Evolutionary conservation across 2,797 vertebrate genomes (phyloP).

Genomic region (Melanotaenia nigrans): DNA sequence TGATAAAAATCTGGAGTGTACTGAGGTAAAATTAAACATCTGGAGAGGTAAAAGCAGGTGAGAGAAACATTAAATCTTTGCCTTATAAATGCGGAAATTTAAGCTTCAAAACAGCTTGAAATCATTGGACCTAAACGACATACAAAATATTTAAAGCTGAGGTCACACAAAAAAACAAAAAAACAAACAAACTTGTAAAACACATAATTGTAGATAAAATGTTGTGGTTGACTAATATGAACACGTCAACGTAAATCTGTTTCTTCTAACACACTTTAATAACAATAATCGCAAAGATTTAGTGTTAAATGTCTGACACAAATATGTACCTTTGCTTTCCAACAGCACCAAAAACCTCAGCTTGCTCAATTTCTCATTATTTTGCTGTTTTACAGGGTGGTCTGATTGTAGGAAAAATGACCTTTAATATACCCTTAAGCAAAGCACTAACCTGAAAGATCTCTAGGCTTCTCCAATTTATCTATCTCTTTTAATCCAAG

Average conservation of each 20-base stretch:
- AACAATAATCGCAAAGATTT: neutral
- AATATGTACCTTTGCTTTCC: neutral
- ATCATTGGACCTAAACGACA: neutral
- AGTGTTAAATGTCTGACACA: neutral
- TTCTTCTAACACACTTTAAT: neutral
- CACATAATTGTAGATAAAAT: neutral
- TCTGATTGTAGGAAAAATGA: neutral
- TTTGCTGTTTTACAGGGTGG: neutral
- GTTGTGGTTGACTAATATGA: neutral
- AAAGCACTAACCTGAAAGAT: conserved; percentile 4
- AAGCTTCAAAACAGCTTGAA: conserved; percentile 6
- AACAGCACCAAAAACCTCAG: neutral
- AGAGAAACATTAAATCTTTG: conserved; percentile 23
- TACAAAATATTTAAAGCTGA: neutral
- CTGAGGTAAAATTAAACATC: conserved; percentile 27
- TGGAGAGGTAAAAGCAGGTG: conserved; percentile 23
- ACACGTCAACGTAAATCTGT: neutral
- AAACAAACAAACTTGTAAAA: neutral
- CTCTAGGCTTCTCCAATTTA: neutral
- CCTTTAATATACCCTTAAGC: neutral
- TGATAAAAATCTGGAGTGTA: conserved; percentile 29
- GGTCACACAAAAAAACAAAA: neutral
- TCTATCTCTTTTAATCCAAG: neutral
- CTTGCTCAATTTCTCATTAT: neutral
- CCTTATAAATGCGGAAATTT: conserved; percentile 2